A percentile compares a stretch with the other conserved stretches of the same genome.
Evolutionary conservation across 2,888 invertebrate species (phyloP).

Genomic region (Baccha elongata): DNA sequence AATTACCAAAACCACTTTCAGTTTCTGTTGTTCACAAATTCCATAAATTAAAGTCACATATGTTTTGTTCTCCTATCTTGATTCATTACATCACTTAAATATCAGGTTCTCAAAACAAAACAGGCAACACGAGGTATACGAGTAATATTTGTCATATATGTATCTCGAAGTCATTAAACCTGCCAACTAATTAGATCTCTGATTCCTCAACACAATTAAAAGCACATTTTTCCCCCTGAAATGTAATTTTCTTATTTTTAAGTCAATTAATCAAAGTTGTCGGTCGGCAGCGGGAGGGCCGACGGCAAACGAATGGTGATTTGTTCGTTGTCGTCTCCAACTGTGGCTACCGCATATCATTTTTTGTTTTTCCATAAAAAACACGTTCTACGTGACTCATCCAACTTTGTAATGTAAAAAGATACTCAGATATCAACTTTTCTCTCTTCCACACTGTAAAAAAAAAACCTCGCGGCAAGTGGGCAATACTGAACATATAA

Average conservation of each 20-base stretch:
- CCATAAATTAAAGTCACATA: constrained; percentile 18
- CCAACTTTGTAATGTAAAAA: constrained; percentile 10
- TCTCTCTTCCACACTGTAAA: neutral
- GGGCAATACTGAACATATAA: constrained; percentile 3
- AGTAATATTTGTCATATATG: neutral
- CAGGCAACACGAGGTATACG: neutral
- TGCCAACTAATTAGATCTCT: constrained; percentile 39
- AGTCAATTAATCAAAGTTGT: constrained; percentile 49
- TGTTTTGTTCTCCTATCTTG: neutral
- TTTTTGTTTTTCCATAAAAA: constrained; percentile 17
- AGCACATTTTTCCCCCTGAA: constrained; percentile 39
- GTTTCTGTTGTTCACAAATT: constrained; percentile 10
- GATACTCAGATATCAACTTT: constrained; percentile 17
- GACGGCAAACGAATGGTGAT: constrained; percentile 3
- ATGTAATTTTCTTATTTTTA: constrained; percentile 50
- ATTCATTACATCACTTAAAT: constrained; percentile 5
- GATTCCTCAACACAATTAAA: constrained; percentile 62
- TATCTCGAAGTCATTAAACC: constrained; percentile 35
- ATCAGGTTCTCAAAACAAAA: neutral
- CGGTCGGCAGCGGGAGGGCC: neutral
- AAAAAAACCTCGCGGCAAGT: constrained; percentile 13
- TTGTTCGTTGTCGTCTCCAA: constrained; percentile 22
- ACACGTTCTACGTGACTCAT: constrained; percentile 62
- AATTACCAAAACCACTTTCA: constrained; percentile 6
- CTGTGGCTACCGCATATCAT: constrained; percentile 31